phyloP scores from a whole-genome alignment of 2,113 vertebrate species.

The Cheilinus undulatus region DNA sequence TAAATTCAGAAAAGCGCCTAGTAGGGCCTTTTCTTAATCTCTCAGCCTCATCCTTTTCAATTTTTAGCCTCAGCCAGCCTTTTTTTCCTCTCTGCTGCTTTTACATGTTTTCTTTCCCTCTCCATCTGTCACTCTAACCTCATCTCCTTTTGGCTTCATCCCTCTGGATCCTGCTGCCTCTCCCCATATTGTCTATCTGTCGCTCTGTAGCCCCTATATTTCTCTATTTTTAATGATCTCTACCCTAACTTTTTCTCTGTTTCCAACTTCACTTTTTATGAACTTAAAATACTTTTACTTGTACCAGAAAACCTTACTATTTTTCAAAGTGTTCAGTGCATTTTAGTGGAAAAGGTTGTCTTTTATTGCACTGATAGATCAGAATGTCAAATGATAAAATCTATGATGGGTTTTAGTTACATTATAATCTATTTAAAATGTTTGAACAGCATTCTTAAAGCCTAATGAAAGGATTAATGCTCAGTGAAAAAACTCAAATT shows the following conservation, averaged over 20 bases:
- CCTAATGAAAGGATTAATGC: too few relatives aligned
- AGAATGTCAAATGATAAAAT: not conserved
- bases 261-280: not conserved
- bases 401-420: not conserved
- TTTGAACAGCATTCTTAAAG: too few relatives aligned
- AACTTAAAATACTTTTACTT: not conserved
- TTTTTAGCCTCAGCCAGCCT: not conserved
- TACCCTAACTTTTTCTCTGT: not conserved
- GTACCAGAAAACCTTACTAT: not conserved
- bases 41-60: not conserved
- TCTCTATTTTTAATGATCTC: conserved; percentile 7
- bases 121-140: conserved; percentile 54
- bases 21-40: not conserved
- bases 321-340: not conserved
- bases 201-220: conserved; percentile 17
- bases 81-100: conserved; percentile 1
- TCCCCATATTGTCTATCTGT: conserved; percentile 9
- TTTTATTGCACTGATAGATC: not conserved
- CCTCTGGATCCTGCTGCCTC: conserved; percentile 35
- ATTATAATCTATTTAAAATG: too few relatives aligned
- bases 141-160: conserved; percentile 45
- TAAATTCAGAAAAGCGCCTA: not conserved
- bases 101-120: conserved; percentile 18
- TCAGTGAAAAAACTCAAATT: too few relatives aligned
- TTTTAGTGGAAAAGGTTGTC: not conserved